Evolutionary conservation across 2,113 vertebrate species (phyloP).

Genomic region (Apteryx mantelli): DNA sequence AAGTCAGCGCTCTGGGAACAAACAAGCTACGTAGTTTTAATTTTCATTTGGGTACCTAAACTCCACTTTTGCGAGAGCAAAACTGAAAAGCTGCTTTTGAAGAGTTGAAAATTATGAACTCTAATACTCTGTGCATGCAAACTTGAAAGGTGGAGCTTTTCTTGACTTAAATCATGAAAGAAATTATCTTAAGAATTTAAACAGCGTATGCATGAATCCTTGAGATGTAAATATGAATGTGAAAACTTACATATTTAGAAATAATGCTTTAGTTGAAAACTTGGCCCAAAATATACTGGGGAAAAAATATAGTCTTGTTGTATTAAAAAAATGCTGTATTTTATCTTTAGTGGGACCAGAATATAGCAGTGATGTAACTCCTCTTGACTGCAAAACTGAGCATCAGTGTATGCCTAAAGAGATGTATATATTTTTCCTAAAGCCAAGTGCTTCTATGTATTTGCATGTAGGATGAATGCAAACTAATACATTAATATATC

Average conservation of each 20-base stretch:
- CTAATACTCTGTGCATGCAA: neutral
- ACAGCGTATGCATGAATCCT: rapidly evolving
- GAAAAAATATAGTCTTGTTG: neutral
- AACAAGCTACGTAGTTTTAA: neutral
- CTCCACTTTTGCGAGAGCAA: neutral
- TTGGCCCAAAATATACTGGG: neutral
- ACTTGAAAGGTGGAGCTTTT: neutral
- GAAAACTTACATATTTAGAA: neutral
- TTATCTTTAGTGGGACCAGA: neutral
- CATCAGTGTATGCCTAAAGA: neutral
- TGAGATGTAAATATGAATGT: neutral
- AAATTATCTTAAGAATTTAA: neutral
- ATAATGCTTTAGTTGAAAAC: neutral
- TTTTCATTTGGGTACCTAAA: neutral
- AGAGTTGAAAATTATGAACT: neutral
- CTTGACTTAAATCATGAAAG: neutral
- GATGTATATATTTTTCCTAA: neutral
- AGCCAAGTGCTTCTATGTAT: neutral
- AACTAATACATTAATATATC: neutral
- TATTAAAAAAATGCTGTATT: neutral
- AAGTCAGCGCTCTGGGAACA: neutral
- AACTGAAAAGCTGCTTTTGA: neutral
- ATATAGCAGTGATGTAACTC: neutral
- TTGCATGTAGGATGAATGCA: neutral
- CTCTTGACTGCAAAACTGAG: neutral